phyloP scores from a whole-genome alignment of 2,888 invertebrate species.

The Protophormia terraenovae region DNA sequence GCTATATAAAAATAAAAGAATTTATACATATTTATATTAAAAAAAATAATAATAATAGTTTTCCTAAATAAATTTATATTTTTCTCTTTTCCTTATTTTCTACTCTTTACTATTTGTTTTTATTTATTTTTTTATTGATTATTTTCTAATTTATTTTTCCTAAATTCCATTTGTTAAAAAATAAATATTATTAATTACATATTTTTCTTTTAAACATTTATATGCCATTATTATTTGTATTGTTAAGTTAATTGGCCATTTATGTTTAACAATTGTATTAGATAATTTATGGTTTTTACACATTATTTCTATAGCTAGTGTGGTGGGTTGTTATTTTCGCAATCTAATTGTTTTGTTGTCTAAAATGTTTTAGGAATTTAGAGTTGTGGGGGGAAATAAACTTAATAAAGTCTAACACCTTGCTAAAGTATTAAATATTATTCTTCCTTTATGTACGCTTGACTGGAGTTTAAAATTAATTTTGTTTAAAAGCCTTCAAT shows the following conservation, averaged over 20 bases:
- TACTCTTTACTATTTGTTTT: neutral
- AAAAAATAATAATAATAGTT: too few species aligned
- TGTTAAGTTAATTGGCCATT: constrained; percentile 59
- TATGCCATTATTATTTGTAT: constrained; percentile 5
- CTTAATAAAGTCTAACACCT: constrained; percentile 36
- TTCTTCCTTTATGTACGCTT: constrained; percentile 47
- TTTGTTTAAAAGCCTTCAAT: constrained; percentile 30
- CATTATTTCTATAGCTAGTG: constrained; percentile 3
- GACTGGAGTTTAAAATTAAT: constrained; percentile 32
- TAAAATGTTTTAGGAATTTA: constrained; percentile 2
- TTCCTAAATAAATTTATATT: too few species aligned
- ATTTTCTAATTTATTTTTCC: neutral
- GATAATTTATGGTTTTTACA: constrained; percentile 50
- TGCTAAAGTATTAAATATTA: constrained; percentile 41
- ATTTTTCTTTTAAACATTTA: neutral
- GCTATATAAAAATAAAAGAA: too few species aligned
- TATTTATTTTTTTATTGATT: neutral
- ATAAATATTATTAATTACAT: neutral
- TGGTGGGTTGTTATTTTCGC: constrained; percentile 31
- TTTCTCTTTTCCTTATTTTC: neutral
- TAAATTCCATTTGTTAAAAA: neutral
- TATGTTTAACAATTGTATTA: constrained; percentile 56
- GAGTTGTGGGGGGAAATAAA: neutral
- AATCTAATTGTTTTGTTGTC: constrained; percentile 42
- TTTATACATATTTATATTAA: too few species aligned